phyloP scores from a whole-genome alignment of 2,113 vertebrate genomes.

The Isurus oxyrinchus region DNA sequence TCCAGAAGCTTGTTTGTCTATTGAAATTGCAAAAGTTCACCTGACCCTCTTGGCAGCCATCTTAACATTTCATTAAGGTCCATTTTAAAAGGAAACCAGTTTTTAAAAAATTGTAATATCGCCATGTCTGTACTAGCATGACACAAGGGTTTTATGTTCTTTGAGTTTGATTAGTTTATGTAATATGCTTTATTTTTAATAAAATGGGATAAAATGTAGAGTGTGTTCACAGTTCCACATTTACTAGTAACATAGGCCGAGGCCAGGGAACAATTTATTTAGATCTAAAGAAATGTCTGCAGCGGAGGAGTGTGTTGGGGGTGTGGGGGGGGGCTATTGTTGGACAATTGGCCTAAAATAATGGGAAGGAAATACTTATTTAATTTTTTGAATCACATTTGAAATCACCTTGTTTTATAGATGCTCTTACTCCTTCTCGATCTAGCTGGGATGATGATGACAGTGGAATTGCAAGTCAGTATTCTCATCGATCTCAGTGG shows the following conservation, averaged over 20 bases:
- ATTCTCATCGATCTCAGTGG: constrained; percentile 80
- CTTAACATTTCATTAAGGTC: no score
- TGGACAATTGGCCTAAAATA: background rate
- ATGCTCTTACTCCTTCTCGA: constrained; percentile 80
- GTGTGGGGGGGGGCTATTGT: background rate
- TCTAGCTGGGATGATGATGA: constrained; percentile 97
- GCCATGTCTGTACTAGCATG: no score
- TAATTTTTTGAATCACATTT: constrained; percentile 14
- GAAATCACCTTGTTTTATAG: constrained; percentile 50
- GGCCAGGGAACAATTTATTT: background rate
- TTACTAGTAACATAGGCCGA: background rate
- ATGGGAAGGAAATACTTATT: background rate
- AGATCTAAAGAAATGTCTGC: background rate
- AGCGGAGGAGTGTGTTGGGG: background rate
- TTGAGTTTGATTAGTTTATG: background rate
- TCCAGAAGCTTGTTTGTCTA: no score
- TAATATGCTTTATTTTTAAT: background rate
- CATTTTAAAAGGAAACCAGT: no score
- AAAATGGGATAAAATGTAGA: background rate
- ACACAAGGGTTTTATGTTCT: background rate
- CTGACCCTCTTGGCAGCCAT: no score
- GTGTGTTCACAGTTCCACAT: background rate
- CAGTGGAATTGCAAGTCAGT: constrained; percentile 56
- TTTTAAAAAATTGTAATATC: no score
- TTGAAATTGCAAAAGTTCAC: no score